phyloP scores from a whole-genome alignment of 2,797 vertebrate genomes.

The Enteromius viviparus region DNA sequence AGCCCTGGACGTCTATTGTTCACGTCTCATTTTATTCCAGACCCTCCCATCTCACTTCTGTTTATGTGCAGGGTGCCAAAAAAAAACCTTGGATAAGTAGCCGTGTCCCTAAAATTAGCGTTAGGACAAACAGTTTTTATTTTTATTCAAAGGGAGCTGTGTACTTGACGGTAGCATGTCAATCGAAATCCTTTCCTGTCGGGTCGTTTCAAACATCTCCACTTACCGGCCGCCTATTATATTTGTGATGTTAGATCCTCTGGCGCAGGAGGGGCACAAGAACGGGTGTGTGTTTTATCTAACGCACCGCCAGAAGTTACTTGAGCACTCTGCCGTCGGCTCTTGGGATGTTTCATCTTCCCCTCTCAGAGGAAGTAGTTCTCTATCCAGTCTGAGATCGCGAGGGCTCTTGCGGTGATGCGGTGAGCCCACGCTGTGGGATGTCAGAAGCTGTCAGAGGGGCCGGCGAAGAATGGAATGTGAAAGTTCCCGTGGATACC shows the following conservation, averaged over 20 bases:
- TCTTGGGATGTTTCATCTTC: slow-evolving; percentile 3
- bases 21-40: slow-evolving; percentile 69
- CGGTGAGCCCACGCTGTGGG: slow-evolving; percentile 50
- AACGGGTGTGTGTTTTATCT: slow-evolving; percentile 22
- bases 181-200: slow-evolving; percentile 64
- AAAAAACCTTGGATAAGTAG: slow-evolving; percentile 57
- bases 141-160: not conserved
- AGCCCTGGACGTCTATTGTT: slow-evolving; percentile 52
- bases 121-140: slow-evolving; percentile 45
- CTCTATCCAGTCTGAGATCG: slow-evolving; percentile 35
- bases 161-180: slow-evolving; percentile 40
- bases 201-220: slow-evolving; percentile 68
- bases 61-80: slow-evolving; percentile 60
- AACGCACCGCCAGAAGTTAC: slow-evolving; percentile 12
- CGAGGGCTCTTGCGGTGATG: slow-evolving; percentile 20
- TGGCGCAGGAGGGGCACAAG: slow-evolving; percentile 61
- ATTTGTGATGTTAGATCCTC: slow-evolving; percentile 55
- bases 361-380: slow-evolving; percentile 11
- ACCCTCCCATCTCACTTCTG: slow-evolving; percentile 77
- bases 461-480: slow-evolving; percentile 54
- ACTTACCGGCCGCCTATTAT: slow-evolving; percentile 68
- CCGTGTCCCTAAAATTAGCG: slow-evolving; percentile 59
- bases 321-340: not conserved
- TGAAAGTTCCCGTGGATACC: slow-evolving; percentile 61
- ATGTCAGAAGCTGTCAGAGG: slow-evolving; percentile 54